Base-by-base conservation (phyloP, 2,113 vertebrate species). In the Rhabdornis inornatus region DNA sequence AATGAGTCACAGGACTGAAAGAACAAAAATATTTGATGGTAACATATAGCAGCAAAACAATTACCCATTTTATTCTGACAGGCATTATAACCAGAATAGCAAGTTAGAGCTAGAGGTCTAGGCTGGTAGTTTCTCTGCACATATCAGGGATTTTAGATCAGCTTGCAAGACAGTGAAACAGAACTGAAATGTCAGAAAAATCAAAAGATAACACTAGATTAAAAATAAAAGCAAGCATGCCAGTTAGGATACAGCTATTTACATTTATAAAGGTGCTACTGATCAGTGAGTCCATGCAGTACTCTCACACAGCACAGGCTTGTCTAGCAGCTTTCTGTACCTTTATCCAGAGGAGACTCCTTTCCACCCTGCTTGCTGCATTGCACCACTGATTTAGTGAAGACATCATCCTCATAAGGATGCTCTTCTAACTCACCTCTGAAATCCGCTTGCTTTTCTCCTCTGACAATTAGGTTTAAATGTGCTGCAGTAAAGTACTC, bases 341-440 rank as follows among this genome's bases (percentile, higher is more conserved):
- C 95, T 97, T 96, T 92, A 96, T 97, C 94, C 92, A 86, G 95
- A 96, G 86, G 95, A 96, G 97, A 90, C 75, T 95, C 95, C 92
- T 97, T 97, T 97, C 94, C 91, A 97, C 94, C 88, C 97, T 87
- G 78, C 94, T 97, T 98, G 97, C 98, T 98, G 98, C 98, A 98
- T 97, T 98, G 98, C 98, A 95, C 98, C 98, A 98, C 96, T 95
- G 97, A 98, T 96, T 98, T 96, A 97, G 97, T 96, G 96, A 98
- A 98, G 97, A 97, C 98, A 97, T 98, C 96, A 97, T 96, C 96
- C 96, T 96, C 96, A 84, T 97, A 97, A 97, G 95, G 95, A 97
- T 95, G 96, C 96, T 96, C 94, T 97, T 96, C 96, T 97, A 96
- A 97, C 97, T 97, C 97, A 92, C 97, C 97, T 97, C 97, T 66